phyloP scores from a whole-genome alignment of 2,113 vertebrate species.

The Paraplagusia blochii region DNA sequence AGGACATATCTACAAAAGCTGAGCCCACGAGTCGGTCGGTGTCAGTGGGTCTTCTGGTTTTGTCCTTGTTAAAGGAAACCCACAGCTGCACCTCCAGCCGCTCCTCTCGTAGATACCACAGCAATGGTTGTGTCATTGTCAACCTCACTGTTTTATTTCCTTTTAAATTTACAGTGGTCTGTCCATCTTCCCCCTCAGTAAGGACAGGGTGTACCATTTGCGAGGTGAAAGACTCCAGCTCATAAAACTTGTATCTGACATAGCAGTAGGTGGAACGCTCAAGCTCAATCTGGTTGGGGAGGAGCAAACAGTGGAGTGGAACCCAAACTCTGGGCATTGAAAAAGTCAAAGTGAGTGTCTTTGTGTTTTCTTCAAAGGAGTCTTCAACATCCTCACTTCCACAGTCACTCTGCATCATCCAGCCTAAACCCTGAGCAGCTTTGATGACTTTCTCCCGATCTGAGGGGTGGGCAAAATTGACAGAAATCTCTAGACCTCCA shows the following conservation, averaged over 20 bases:
- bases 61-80: conserved; percentile 83
- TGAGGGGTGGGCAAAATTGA: conserved; percentile 79
- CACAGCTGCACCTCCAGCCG: conserved; percentile 90
- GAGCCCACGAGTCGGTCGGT: conserved; percentile 89
- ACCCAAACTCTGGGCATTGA: conserved; percentile 85
- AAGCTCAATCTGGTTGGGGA: conserved; percentile 76
- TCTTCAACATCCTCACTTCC: conserved; percentile 52
- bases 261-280: conserved; percentile 84
- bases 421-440: conserved; percentile 80
- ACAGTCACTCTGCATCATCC: conserved; percentile 62
- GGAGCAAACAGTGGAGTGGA: conserved; percentile 80
- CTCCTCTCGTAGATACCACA: conserved; percentile 92
- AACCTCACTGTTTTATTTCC: conserved; percentile 74
- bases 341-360: conserved; percentile 68
- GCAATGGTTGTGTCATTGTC: conserved; percentile 75
- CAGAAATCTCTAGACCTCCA: conserved; percentile 86
- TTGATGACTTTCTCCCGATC: conserved; percentile 84
- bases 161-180: conserved; percentile 78
- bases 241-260: conserved; percentile 87
- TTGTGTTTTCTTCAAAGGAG: conserved; percentile 1
- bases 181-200: conserved; percentile 46
- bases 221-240: conserved; percentile 81
- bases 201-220: conserved; percentile 76
- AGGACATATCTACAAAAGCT: conserved; percentile 83
- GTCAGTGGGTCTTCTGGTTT: conserved; percentile 79